Percentiles rank a stretch among this genome's conserved stretches.
Evolutionary conservation across 2,797 vertebrate species (phyloP).

Genomic region (Arctocebus calabarensis): DNA sequence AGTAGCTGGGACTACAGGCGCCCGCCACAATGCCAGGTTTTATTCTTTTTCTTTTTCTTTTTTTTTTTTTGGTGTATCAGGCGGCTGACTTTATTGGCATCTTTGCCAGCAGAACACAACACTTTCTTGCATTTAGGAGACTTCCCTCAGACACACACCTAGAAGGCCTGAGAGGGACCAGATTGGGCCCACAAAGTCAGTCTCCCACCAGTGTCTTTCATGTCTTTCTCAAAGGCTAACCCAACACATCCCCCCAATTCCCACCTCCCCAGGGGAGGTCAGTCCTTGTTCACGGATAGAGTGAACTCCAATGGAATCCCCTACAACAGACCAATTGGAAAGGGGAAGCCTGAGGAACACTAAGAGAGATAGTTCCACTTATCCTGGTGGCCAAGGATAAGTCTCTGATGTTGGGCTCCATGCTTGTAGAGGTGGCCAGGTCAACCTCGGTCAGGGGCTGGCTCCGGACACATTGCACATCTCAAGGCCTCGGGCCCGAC

Average conservation of each 20-base stretch:
- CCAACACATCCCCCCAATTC: neutral
- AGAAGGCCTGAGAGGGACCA: neutral
- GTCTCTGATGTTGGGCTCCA: accelerated
- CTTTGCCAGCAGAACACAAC: neutral
- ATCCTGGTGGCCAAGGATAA: too few relatives aligned
- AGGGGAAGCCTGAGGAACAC: neutral
- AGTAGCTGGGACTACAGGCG: too few relatives aligned
- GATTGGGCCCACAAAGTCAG: neutral
- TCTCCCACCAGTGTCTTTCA: neutral
- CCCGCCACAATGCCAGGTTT: too few relatives aligned
- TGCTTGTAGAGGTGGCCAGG: accelerated
- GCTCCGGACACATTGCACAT: neutral
- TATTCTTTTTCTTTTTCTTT: neutral
- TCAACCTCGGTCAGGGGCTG: neutral
- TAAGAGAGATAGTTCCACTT: neutral
- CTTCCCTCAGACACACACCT: neutral
- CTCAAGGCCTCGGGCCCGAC: accelerated
- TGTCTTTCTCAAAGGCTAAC: neutral
- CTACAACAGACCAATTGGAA: accelerated
- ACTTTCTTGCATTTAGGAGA: neutral
- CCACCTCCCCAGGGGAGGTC: neutral
- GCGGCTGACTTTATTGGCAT: neutral
- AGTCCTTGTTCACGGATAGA: neutral
- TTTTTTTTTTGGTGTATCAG: neutral
- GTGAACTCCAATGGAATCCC: neutral